Evolutionary conservation across 2,888 invertebrate genomes (phyloP).

Genomic region (Caenorhabditis virilis): DNA sequence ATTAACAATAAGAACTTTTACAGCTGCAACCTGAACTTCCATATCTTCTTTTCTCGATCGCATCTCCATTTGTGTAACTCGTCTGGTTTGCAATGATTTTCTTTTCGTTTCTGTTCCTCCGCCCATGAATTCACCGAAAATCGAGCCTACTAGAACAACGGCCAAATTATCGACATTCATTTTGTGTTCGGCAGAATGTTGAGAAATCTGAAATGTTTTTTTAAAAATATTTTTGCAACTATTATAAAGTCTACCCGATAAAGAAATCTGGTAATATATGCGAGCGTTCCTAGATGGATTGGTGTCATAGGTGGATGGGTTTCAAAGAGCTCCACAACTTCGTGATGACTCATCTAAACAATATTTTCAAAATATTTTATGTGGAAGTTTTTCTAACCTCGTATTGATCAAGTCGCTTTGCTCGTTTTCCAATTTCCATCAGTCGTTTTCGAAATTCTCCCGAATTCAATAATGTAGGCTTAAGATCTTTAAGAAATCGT

Average conservation of each 20-base stretch:
- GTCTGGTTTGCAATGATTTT: conserved; percentile 13
- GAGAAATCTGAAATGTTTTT: conserved; percentile 24
- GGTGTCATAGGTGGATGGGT: conserved; percentile 6
- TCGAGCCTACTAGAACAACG: conserved; percentile 50
- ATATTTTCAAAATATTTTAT: neutral
- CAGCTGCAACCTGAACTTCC: conserved; percentile 26
- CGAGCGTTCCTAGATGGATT: conserved; percentile 41
- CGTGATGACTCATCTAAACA: conserved; percentile 18
- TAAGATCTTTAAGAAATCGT: conserved; percentile 47
- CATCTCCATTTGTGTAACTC: conserved; percentile 10
- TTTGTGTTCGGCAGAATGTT: conserved; percentile 37
- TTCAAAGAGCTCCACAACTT: conserved; percentile 14
- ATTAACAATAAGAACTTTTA: conserved; percentile 27
- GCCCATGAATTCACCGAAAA: conserved; percentile 46
- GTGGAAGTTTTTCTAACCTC: neutral
- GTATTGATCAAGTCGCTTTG: conserved; percentile 4
- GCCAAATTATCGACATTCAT: conserved; percentile 54
- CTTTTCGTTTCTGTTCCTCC: conserved; percentile 22
- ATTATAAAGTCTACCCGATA: conserved; percentile 6
- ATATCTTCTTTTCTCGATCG: conserved; percentile 22
- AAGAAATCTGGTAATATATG: conserved; percentile 42
- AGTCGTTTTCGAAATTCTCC: conserved; percentile 22
- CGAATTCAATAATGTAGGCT: conserved; percentile 25
- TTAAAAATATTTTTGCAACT: conserved; percentile 1
- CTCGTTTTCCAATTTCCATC: conserved; percentile 13